phyloP scores from a whole-genome alignment of 1,140 invertebrate genomes.

The Magallana ariakensis region DNA sequence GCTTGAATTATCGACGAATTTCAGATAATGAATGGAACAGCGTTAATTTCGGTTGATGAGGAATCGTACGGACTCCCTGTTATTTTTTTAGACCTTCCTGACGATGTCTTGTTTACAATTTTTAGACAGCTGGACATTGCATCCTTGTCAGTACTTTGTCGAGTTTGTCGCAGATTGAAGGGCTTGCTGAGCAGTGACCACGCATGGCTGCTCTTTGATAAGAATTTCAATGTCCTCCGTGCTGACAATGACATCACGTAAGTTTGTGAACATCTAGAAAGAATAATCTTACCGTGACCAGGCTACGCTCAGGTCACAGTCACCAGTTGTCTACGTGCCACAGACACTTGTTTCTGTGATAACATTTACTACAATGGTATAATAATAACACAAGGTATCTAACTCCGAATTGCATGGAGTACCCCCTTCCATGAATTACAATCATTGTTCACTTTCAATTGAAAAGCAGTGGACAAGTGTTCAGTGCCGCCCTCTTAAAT shows the following conservation, averaged over 20 bases:
- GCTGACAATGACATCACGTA: not conserved
- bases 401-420: too few relatives aligned
- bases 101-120: conserved; percentile 24
- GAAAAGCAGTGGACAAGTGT: too few relatives aligned
- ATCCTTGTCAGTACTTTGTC: not conserved
- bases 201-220: not conserved
- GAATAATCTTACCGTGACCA: too few relatives aligned
- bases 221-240: not conserved
- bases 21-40: not conserved
- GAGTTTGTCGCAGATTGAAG: conserved; percentile 1
- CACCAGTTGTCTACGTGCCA: too few relatives aligned
- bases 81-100: not conserved
- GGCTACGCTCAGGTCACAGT: too few relatives aligned
- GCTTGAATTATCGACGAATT: not conserved
- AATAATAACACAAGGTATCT: too few relatives aligned
- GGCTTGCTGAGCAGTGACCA: not conserved
- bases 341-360: too few relatives aligned
- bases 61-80: not conserved
- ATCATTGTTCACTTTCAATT: too few relatives aligned
- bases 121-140: not conserved
- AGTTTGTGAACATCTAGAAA: too few relatives aligned
- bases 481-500: too few relatives aligned
- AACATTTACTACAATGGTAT: too few relatives aligned
- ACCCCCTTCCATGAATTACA: too few relatives aligned
- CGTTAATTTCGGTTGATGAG: not conserved